Conservation (phyloP, 2,113 vertebrate species). For the Alexandromys fortis region DNA sequence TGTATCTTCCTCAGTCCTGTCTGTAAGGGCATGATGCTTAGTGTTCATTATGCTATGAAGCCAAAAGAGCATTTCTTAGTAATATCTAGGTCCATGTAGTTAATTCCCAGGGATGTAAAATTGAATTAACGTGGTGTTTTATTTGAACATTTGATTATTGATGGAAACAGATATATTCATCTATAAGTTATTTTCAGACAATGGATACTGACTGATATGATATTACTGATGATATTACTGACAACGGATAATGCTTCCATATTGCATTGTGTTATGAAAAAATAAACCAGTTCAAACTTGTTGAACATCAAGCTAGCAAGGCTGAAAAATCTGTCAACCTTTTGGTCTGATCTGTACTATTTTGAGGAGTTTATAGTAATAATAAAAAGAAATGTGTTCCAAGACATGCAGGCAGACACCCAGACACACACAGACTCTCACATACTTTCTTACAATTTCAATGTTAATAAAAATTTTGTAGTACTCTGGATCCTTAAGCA, state of each 20-base stretch:
- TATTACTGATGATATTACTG: background rate
- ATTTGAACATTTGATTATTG: background rate
- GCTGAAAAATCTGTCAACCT: background rate
- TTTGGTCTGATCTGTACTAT: background rate
- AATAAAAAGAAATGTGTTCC: background rate
- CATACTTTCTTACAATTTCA: background rate
- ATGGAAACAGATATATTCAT: background rate
- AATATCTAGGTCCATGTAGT: background rate
- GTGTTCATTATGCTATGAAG: background rate
- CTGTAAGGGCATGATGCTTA: background rate
- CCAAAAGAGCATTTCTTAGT: background rate
- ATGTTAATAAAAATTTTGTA: background rate
- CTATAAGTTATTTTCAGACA: conserved; percentile 11
- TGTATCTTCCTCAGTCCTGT: background rate
- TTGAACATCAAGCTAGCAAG: background rate
- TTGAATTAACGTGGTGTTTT: conserved; percentile 6
- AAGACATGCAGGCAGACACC: background rate
- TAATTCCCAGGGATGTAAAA: background rate
- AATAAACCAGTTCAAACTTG: background rate
- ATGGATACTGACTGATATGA: background rate
- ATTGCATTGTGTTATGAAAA: background rate
- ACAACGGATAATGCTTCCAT: background rate
- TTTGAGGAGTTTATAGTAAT: background rate
- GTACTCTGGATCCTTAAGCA: background rate
- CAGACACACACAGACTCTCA: no score